These are phyloP conservation scores for Sesia apiformis DNA, from an alignment of 2,888 invertebrate species.

Conservation along the genomic window DNA sequence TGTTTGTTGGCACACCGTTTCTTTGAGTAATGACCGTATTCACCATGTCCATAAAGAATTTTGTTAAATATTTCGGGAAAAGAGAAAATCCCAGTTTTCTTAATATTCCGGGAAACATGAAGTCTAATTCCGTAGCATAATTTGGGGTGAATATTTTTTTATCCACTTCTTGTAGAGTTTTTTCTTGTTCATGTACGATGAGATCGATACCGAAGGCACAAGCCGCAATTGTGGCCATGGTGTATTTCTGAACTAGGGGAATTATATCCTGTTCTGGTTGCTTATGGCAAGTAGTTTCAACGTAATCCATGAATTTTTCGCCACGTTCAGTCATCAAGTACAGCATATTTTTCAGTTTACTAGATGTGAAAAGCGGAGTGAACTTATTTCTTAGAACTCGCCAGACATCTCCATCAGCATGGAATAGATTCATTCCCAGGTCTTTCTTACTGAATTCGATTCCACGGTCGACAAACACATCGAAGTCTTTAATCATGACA, in stretches of 20 bases:
- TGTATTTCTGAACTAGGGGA: slow-evolving; percentile 25
- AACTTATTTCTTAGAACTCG: slow-evolving; percentile 9
- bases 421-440: slow-evolving; percentile 9
- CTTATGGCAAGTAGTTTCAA: background rate
- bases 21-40: slow-evolving; percentile 22
- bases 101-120: slow-evolving; percentile 36
- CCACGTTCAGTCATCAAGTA: slow-evolving; percentile 5
- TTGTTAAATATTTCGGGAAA: slow-evolving; percentile 17
- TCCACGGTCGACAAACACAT: slow-evolving; percentile 9
- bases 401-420: slow-evolving; percentile 9
- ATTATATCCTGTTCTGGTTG: slow-evolving; percentile 22
- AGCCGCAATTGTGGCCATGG: slow-evolving; percentile 26
- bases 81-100: slow-evolving; percentile 22
- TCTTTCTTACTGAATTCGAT: slow-evolving; percentile 5
- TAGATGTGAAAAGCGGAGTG: slow-evolving; percentile 11
- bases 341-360: slow-evolving; percentile 13
- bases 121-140: slow-evolving; percentile 11
- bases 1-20: slow-evolving; percentile 22
- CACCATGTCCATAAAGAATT: slow-evolving; percentile 26
- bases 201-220: slow-evolving; percentile 23
- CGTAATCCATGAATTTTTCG: slow-evolving; percentile 1
- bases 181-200: slow-evolving; percentile 12
- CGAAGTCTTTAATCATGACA: slow-evolving; percentile 13
- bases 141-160: slow-evolving; percentile 2
- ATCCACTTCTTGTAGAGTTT: slow-evolving; percentile 2